phyloP scores from a whole-genome alignment of 2,797 vertebrate species.

The Ambastaia sidthimunki region DNA sequence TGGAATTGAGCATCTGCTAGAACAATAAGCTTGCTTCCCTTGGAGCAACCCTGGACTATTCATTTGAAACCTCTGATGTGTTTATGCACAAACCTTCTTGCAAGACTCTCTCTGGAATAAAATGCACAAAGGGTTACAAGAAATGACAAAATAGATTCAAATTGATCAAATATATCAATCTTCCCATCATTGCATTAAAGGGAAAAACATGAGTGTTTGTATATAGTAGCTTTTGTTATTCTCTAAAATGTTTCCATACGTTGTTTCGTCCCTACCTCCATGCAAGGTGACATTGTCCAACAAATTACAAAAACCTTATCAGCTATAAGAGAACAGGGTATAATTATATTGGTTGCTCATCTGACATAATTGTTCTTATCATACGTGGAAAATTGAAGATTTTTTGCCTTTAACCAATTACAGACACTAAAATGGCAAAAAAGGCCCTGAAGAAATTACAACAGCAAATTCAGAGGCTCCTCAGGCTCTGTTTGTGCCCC shows the following conservation, averaged over 20 bases:
- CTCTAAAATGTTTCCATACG: neutral
- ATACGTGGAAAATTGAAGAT: conserved; percentile 42
- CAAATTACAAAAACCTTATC: conserved; percentile 49
- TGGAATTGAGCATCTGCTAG: conserved; percentile 44
- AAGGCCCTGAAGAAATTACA: conserved; percentile 50
- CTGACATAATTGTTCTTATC: conserved; percentile 48
- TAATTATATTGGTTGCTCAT: conserved; percentile 57
- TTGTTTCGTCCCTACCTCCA: neutral
- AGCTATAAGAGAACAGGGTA: conserved; percentile 24
- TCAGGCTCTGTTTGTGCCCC: too few species aligned
- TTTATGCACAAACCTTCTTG: conserved; percentile 8
- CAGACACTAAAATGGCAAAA: conserved; percentile 49
- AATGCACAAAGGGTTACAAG: neutral
- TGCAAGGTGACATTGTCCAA: conserved; percentile 39
- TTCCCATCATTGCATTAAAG: neutral
- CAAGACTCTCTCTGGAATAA: conserved; percentile 23
- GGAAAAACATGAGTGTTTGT: too few species aligned
- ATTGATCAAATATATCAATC: neutral
- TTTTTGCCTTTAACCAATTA: conserved; percentile 47
- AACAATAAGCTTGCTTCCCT: conserved; percentile 35
- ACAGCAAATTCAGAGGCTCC: neutral
- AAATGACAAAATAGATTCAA: conserved; percentile 5
- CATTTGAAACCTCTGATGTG: conserved; percentile 34
- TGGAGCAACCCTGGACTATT: conserved; percentile 35
- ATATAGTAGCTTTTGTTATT: neutral